These are phyloP conservation scores for Strigamia transsilvanica DNA, from an alignment of 2,888 invertebrate genomes.

Conservation along the genomic window DNA sequence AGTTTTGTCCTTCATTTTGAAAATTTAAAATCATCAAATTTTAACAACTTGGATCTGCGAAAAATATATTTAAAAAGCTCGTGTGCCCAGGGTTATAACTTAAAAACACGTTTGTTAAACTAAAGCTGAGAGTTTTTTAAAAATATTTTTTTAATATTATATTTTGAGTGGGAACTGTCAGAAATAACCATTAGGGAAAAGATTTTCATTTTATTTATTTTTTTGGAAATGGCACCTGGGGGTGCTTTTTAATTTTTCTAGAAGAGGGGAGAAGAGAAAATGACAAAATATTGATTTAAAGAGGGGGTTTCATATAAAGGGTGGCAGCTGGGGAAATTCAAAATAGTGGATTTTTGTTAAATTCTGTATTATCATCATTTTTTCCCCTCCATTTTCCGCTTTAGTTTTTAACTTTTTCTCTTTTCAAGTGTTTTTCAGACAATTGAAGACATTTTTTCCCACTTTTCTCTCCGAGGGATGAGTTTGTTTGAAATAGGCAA, in stretches of 20 bases:
- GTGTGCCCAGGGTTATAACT: too few species aligned
- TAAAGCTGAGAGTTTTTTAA: not conserved
- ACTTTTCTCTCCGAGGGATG: not conserved
- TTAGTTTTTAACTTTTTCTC: not conserved
- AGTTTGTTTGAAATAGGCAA: not conserved
- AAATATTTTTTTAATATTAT: not conserved
- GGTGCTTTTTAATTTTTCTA: not conserved
- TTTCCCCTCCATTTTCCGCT: not conserved
- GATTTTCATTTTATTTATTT: not conserved
- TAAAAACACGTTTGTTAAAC: too few species aligned
- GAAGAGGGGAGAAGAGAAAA: not conserved
- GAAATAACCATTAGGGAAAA: not conserved
- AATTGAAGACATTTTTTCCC: slow-evolving; percentile 10
- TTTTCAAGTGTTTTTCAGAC: not conserved
- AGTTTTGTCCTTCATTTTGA: too few species aligned
- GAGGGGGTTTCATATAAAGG: not conserved
- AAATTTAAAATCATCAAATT: too few species aligned
- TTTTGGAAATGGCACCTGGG: not conserved
- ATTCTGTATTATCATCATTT: not conserved
- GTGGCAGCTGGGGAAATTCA: slow-evolving; percentile 20
- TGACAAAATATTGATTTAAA: slow-evolving; percentile 34
- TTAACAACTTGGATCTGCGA: too few species aligned
- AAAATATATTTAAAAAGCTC: too few species aligned
- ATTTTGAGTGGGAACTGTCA: not conserved
- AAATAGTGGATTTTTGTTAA: slow-evolving; percentile 30